These are phyloP conservation scores for Orientallactaga sibirica DNA, from an alignment of 2,797 vertebrate species.

Conservation along the genomic window DNA sequence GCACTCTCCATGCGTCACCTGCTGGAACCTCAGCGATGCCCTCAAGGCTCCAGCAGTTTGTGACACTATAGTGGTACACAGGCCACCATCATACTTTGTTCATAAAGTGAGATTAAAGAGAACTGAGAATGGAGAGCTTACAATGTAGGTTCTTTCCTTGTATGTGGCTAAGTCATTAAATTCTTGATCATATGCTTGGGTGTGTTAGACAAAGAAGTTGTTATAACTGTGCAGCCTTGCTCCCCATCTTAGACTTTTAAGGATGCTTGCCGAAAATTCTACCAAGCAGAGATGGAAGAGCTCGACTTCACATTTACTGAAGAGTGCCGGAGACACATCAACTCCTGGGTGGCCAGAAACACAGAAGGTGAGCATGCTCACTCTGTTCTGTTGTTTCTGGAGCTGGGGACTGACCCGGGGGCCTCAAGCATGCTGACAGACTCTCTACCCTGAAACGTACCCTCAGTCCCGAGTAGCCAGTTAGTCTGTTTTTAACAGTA, in stretches of 20 bases:
- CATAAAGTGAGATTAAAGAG: not conserved
- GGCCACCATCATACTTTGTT: not conserved
- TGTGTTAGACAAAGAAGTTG: not conserved
- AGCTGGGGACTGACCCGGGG: not conserved
- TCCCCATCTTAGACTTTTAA: constrained; percentile 63
- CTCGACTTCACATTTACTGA: not conserved
- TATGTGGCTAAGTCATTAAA: not conserved
- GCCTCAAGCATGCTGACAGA: not conserved
- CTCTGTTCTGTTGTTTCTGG: not conserved
- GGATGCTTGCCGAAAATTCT: constrained; percentile 65
- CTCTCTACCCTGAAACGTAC: not conserved
- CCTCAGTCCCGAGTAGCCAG: too few species aligned
- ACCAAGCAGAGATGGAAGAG: constrained; percentile 70
- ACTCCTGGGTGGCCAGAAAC: constrained; percentile 71
- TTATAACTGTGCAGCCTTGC: accelerated
- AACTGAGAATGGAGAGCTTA: not conserved
- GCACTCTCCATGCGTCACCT: not conserved
- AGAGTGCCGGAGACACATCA: constrained; percentile 49
- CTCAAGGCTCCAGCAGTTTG: not conserved
- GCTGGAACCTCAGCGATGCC: not conserved
- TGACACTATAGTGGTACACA: not conserved
- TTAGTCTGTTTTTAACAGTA: not conserved
- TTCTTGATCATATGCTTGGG: not conserved
- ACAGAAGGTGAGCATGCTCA: constrained; percentile 69
- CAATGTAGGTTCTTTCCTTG: not conserved